phyloP scores from a whole-genome alignment of 1,140 invertebrate genomes.

The Augochlora pura region DNA sequence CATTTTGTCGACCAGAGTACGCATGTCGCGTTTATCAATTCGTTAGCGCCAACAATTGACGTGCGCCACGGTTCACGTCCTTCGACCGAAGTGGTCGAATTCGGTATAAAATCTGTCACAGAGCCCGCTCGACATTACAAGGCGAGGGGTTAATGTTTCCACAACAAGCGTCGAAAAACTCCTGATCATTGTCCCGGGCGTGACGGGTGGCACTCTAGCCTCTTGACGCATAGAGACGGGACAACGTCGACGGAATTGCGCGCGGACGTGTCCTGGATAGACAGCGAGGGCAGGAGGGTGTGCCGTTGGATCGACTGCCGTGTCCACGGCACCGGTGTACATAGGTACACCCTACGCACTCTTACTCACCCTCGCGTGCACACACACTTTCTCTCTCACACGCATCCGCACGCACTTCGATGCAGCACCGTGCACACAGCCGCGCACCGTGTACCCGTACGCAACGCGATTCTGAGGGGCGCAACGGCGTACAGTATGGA shows the following conservation, averaged over 20 bases:
- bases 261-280: constrained; percentile 1
- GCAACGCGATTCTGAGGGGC: constrained; percentile 31
- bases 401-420: no score
- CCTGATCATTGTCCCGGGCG: background rate
- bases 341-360: background rate
- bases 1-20: no score
- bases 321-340: constrained; percentile 8
- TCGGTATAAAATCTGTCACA: no score
- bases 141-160: constrained; percentile 7
- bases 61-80: no score
- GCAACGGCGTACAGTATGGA: constrained; percentile 33
- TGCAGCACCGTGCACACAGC: background rate
- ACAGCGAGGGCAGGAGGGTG: background rate
- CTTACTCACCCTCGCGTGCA: no score
- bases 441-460: background rate
- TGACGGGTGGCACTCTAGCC: constrained; percentile 1
- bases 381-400: no score
- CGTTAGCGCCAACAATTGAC: no score
- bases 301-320: constrained; percentile 24
- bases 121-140: no score
- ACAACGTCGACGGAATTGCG: constrained; percentile 19
- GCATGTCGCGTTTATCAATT: no score
- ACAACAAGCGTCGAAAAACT: background rate
- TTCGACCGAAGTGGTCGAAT: no score
- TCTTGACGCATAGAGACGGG: constrained; percentile 15